Evolutionary conservation across 2,888 invertebrate genomes (phyloP).

Genomic region (Stenodera caucasica): DNA sequence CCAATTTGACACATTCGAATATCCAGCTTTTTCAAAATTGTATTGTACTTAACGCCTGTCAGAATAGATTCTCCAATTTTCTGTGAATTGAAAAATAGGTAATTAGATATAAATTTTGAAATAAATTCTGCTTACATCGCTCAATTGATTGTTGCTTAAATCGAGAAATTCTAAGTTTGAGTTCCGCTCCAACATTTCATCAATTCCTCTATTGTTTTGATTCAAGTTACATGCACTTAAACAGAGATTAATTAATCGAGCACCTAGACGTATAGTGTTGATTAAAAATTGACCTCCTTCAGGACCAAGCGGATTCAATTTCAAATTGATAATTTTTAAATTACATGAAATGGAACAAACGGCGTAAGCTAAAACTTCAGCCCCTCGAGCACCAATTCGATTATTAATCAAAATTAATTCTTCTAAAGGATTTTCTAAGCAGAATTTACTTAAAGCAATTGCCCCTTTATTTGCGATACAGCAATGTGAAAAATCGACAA

Average conservation of each 20-base stretch:
- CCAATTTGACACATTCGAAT: slow-evolving; percentile 43
- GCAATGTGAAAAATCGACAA: slow-evolving; percentile 51
- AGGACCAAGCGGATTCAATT: slow-evolving; percentile 41
- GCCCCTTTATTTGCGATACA: slow-evolving; percentile 46
- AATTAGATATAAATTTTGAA: slow-evolving; percentile 8
- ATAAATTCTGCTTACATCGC: slow-evolving; percentile 54
- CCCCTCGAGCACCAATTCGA: slow-evolving; percentile 45
- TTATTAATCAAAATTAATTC: slow-evolving; percentile 45
- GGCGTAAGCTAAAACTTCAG: slow-evolving; percentile 40
- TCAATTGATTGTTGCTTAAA: slow-evolving; percentile 49
- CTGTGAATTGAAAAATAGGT: slow-evolving; percentile 23
- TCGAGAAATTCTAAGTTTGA: slow-evolving; percentile 43
- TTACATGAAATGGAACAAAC: slow-evolving; percentile 35
- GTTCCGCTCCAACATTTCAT: slow-evolving; percentile 41
- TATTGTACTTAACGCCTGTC: slow-evolving; percentile 38
- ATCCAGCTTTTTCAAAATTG: slow-evolving; percentile 42
- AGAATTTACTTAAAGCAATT: slow-evolving; percentile 43
- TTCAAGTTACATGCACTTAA: slow-evolving; percentile 47
- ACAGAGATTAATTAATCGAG: slow-evolving; percentile 38
- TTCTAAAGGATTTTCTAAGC: slow-evolving; percentile 36
- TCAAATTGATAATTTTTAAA: slow-evolving; percentile 40
- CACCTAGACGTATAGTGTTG: slow-evolving; percentile 30
- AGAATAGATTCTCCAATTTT: slow-evolving; percentile 39
- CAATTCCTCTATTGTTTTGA: slow-evolving; percentile 35
- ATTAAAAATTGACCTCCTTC: slow-evolving; percentile 40